A percentile compares a stretch with the other conserved stretches of the same genome.
phyloP scores from a whole-genome alignment of 1,140 invertebrate genomes.

The Drosophila lacteicornis region DNA sequence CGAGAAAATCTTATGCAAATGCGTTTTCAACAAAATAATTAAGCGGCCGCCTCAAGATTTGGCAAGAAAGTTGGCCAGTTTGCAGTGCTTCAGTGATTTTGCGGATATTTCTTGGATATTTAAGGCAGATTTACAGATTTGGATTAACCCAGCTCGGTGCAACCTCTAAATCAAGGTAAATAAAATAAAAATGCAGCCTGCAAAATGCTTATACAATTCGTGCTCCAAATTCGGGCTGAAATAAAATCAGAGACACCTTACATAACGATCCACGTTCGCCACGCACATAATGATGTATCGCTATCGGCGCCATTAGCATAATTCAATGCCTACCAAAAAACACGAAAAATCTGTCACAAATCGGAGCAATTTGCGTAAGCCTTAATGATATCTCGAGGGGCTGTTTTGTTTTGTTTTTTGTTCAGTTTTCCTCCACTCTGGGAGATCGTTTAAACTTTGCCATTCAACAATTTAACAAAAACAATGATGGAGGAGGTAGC shows the following conservation, averaged over 20 bases:
- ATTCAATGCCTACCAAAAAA: constrained; percentile 56
- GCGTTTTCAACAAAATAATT: constrained; percentile 57
- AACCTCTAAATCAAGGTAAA: constrained; percentile 43
- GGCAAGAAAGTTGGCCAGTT: constrained; percentile 49
- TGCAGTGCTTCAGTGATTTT: constrained; percentile 30
- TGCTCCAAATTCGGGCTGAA: constrained; percentile 48
- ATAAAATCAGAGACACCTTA: constrained; percentile 17
- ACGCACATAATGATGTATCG: constrained; percentile 73
- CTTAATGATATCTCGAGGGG: constrained; percentile 19
- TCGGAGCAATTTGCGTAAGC: constrained; percentile 66
- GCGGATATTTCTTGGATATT: constrained; percentile 30
- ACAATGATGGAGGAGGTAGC: constrained; percentile 15
- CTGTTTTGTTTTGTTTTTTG: constrained; percentile 8
- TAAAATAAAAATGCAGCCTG: constrained; percentile 20
- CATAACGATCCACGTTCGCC: constrained; percentile 45
- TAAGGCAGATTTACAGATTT: constrained; percentile 23
- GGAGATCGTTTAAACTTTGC: constrained; percentile 66
- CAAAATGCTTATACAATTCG: constrained; percentile 60
- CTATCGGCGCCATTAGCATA: constrained; percentile 65
- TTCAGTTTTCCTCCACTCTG: background rate
- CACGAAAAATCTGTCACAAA: constrained; percentile 57
- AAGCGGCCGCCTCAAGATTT: constrained; percentile 50
- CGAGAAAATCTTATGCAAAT: constrained; percentile 54
- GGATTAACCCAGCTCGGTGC: constrained; percentile 50
- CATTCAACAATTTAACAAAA: constrained; percentile 44